These are phyloP conservation scores for Meloe dianella DNA, from an alignment of 2,888 invertebrate species.

Conservation along the genomic window DNA sequence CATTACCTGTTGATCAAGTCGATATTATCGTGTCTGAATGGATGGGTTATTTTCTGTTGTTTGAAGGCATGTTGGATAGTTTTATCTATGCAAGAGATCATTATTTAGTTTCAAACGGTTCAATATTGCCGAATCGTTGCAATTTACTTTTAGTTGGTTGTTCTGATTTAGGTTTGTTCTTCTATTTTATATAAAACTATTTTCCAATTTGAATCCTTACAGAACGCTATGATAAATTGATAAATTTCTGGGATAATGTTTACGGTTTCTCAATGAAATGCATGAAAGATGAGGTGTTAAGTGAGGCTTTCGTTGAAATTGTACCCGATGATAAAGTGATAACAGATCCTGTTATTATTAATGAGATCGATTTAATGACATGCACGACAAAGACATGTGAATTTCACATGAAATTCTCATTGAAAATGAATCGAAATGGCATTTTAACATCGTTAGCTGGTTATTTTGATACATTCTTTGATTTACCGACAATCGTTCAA, in stretches of 20 bases:
- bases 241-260: constrained; percentile 91
- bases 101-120: constrained; percentile 76
- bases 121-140: constrained; percentile 84
- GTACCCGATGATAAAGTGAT: constrained; percentile 70
- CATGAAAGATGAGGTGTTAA: constrained; percentile 82
- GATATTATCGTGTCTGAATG: constrained; percentile 96
- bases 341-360: constrained; percentile 69
- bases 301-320: constrained; percentile 75
- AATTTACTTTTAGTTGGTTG: constrained; percentile 81
- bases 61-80: constrained; percentile 96
- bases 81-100: constrained; percentile 87
- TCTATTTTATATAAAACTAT: no score
- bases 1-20: constrained; percentile 75
- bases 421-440: constrained; percentile 70
- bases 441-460: constrained; percentile 82
- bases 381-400: constrained; percentile 76
- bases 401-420: constrained; percentile 73
- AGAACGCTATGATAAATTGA: constrained; percentile 73
- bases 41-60: constrained; percentile 98
- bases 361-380: constrained; percentile 77
- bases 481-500: constrained; percentile 68
- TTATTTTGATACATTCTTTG: constrained; percentile 90
- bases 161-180: constrained; percentile 68
- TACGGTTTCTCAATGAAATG: constrained; percentile 94
- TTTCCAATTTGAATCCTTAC: constrained; percentile 44